These are phyloP conservation scores for Drymonia ruficornis DNA, from an alignment of 2,888 invertebrate species.

Conservation along the genomic window DNA sequence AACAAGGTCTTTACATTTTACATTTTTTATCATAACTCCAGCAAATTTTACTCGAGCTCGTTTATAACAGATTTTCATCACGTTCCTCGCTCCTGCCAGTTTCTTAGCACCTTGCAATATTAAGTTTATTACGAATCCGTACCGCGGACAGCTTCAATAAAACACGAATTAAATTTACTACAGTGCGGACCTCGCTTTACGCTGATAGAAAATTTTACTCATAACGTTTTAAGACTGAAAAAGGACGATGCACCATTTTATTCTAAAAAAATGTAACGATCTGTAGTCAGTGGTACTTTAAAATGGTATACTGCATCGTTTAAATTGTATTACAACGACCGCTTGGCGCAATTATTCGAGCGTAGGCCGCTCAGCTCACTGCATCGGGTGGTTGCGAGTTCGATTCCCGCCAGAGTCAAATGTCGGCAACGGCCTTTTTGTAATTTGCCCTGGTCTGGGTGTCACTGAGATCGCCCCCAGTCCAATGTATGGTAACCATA, in stretches of 20 bases:
- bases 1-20: not conserved
- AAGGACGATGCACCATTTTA: not conserved
- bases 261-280: not conserved
- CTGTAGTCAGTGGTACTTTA: no score
- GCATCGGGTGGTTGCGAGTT: no score
- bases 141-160: conserved; percentile 47
- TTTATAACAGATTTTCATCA: not conserved
- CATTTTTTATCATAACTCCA: not conserved
- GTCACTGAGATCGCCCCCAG: no score
- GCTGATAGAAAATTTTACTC: conserved; percentile 13
- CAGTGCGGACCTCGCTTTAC: conserved; percentile 26
- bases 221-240: conserved; percentile 8
- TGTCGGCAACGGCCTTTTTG: no score
- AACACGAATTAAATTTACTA: conserved; percentile 62
- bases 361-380: no score
- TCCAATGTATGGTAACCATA: no score
- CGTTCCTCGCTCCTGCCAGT: conserved; percentile 8
- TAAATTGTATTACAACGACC: no score
- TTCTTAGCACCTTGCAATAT: conserved; percentile 45
- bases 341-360: no score
- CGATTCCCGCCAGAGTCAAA: no score
- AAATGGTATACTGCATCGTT: no score
- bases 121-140: conserved; percentile 60
- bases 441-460: no score
- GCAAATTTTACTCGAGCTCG: not conserved